Conservation (phyloP, 2,113 vertebrate species). For the Brachirus orientalis region DNA sequence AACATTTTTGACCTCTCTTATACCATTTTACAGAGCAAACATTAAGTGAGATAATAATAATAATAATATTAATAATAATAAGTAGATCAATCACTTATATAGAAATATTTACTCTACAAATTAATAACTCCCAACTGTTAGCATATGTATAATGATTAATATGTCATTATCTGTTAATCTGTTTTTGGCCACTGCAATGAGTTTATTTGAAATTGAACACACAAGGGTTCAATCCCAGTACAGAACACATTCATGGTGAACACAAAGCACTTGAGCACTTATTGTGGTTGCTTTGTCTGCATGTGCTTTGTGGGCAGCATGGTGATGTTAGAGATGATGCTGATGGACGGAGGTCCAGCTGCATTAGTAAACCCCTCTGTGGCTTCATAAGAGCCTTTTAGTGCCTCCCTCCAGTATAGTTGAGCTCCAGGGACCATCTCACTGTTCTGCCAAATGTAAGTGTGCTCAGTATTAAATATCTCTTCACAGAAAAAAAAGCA, state of each 20-base stretch:
- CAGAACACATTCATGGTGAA: background rate
- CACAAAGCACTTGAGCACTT: background rate
- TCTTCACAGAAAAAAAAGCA: too few relatives aligned
- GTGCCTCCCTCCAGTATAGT: background rate
- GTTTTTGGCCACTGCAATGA: background rate
- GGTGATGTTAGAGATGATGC: constrained; percentile 7
- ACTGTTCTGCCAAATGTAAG: background rate
- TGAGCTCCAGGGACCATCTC: background rate
- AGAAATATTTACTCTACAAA: too few relatives aligned
- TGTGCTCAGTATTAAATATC: background rate
- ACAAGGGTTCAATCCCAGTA: background rate
- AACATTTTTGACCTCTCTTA: too few relatives aligned
- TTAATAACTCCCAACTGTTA: too few relatives aligned
- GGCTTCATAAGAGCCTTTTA: constrained; percentile 32
- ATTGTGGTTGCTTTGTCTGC: background rate
- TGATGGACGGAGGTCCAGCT: background rate
- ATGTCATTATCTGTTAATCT: too few relatives aligned
- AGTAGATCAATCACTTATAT: too few relatives aligned
- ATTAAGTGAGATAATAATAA: too few relatives aligned
- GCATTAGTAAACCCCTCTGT: constrained; percentile 25
- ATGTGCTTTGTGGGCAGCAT: background rate
- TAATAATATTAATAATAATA: too few relatives aligned
- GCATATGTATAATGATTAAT: too few relatives aligned
- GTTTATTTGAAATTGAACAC: background rate
- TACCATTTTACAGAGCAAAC: too few relatives aligned